Conservation (phyloP, 1,140 invertebrate species). For the Lethrus apterus region DNA sequence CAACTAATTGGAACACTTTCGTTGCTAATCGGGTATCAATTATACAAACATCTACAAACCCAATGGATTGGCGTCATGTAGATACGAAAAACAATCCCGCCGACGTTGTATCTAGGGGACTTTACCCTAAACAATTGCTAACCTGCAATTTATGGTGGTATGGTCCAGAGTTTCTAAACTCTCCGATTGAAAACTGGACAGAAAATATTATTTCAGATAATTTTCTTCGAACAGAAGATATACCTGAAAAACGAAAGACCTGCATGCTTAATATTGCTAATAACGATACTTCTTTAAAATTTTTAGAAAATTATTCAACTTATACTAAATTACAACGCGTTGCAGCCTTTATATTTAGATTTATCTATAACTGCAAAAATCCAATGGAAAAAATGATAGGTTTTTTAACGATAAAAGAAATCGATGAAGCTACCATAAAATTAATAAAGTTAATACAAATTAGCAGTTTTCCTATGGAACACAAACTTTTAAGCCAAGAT, state of each 20-base stretch:
- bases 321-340: constrained; percentile 1
- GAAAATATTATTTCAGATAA: not conserved
- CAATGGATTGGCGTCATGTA: constrained; percentile 31
- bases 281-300: not conserved
- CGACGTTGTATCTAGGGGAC: constrained; percentile 38
- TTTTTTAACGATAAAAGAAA: not conserved
- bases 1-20: constrained; percentile 17
- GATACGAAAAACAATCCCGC: constrained; percentile 35
- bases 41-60: constrained; percentile 14
- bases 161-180: constrained; percentile 13
- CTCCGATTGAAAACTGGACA: not conserved
- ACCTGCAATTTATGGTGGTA: constrained; percentile 31
- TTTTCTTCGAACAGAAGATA: not conserved
- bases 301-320: not conserved
- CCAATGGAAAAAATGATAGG: not conserved
- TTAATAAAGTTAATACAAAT: not conserved
- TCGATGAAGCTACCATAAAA: not conserved
- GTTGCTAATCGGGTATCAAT: constrained; percentile 18
- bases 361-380: not conserved
- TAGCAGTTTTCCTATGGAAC: not conserved
- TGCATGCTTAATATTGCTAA: not conserved
- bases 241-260: not conserved
- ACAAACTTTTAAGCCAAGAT: not conserved
- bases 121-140: constrained; percentile 16
- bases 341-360: not conserved